Conservation (phyloP, 2,888 invertebrate species). For the Andrena marginata region DNA sequence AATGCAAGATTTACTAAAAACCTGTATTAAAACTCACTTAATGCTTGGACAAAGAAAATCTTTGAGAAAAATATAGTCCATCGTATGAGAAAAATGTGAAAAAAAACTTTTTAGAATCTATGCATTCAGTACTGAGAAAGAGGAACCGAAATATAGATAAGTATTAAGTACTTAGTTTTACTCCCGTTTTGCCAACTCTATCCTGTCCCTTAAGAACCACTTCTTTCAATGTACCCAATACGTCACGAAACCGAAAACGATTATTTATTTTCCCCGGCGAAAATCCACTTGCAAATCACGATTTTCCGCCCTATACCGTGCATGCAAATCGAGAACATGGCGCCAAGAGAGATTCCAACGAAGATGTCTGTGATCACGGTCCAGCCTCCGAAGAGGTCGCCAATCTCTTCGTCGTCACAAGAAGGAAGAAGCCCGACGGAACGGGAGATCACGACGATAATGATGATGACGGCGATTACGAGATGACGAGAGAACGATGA, state of each 20-base stretch:
- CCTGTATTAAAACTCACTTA: no score
- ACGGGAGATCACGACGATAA: slow-evolving; percentile 65
- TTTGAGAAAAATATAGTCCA: no score
- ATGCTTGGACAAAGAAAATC: no score
- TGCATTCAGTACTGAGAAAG: neutral
- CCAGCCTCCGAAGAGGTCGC: slow-evolving; percentile 41
- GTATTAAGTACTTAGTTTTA: no score
- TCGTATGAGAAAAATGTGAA: no score
- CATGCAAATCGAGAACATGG: slow-evolving; percentile 37
- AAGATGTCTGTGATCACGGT: slow-evolving; percentile 41
- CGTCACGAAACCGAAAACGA: slow-evolving; percentile 17
- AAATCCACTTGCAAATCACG: slow-evolving; percentile 34
- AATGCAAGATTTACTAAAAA: no score
- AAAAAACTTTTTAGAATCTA: no score
- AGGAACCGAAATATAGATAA: neutral
- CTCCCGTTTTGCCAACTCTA: neutral
- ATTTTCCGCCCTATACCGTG: slow-evolving; percentile 29
- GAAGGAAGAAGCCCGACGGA: slow-evolving; percentile 38
- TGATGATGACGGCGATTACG: slow-evolving; percentile 67
- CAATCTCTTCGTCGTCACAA: slow-evolving; percentile 39
- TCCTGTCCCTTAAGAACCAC: neutral
- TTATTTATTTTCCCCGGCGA: slow-evolving; percentile 39
- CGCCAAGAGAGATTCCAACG: slow-evolving; percentile 37
- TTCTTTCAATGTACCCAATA: neutral
- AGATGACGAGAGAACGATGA: slow-evolving; percentile 64